Conservation (phyloP, 2,113 vertebrate genomes). For the rat (Rattus norvegicus) region DNA sequence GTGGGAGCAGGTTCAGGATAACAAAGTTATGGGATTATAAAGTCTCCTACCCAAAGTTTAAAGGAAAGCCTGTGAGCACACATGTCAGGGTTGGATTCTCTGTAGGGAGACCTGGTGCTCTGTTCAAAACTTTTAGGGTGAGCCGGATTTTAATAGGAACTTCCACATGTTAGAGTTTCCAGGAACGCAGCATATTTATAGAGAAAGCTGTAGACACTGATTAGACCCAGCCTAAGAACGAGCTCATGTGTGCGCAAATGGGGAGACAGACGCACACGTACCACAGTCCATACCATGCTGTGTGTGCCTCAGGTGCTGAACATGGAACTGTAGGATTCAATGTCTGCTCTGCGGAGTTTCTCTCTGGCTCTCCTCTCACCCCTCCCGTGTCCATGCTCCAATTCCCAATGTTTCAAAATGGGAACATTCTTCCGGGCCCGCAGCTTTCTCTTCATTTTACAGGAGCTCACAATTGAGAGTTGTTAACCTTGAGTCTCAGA, state of each 20-base stretch:
- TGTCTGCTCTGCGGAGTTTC: neutral
- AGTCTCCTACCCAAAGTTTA: neutral
- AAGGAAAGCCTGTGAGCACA: neutral
- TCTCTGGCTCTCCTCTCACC: neutral
- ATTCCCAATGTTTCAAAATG: neutral
- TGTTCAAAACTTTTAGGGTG: neutral
- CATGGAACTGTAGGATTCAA: neutral
- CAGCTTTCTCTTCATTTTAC: neutral
- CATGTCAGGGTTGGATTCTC: neutral
- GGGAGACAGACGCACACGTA: neutral
- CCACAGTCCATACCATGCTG: no score
- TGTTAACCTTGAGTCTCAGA: neutral
- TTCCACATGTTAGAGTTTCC: neutral
- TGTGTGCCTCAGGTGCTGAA: neutral
- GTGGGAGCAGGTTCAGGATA: neutral
- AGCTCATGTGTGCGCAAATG: neutral
- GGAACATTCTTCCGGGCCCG: neutral
- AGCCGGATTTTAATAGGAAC: neutral
- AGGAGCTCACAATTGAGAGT: neutral
- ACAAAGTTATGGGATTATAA: neutral
- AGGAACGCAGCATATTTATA: neutral
- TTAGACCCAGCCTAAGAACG: neutral
- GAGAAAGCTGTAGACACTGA: neutral
- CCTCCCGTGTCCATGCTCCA: neutral
- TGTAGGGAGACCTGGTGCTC: neutral